Evolutionary conservation across 2,888 invertebrate genomes (phyloP).

Genomic region (Dilophus febrilis): DNA sequence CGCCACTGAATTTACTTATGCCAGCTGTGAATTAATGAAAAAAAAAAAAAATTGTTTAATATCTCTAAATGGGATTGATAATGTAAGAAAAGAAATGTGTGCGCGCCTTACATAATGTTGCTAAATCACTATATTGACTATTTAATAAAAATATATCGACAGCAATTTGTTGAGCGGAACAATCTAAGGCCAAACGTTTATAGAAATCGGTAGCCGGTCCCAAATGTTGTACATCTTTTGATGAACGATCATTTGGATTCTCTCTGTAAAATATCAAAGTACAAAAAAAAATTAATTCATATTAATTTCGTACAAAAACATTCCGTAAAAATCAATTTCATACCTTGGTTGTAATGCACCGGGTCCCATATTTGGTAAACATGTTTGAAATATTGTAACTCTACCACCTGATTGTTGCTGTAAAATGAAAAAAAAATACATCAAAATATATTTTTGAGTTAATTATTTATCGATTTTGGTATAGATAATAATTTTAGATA

Average conservation of each 20-base stretch:
- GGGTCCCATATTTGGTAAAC: slow-evolving; percentile 73
- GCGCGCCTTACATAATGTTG: slow-evolving; percentile 62
- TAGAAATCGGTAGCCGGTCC: slow-evolving; percentile 96
- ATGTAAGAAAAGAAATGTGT: not conserved
- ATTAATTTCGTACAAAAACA: slow-evolving; percentile 2
- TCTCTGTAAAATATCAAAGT: slow-evolving; percentile 38
- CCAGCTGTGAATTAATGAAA: slow-evolving; percentile 48
- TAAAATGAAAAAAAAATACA: slow-evolving; percentile 11
- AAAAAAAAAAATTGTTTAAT: slow-evolving; percentile 5
- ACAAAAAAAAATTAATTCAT: not conserved
- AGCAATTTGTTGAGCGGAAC: slow-evolving; percentile 89
- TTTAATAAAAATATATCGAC: slow-evolving; percentile 91
- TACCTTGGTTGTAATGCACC: slow-evolving; percentile 65
- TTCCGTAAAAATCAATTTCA: slow-evolving; percentile 1
- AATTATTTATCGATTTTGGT: slow-evolving; percentile 2
- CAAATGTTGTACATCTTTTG: slow-evolving; percentile 68
- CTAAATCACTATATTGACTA: slow-evolving; percentile 84
- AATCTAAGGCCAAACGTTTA: slow-evolving; percentile 88
- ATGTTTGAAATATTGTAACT: slow-evolving; percentile 84
- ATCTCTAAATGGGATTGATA: slow-evolving; percentile 4
- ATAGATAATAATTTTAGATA: too few species aligned
- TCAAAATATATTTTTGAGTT: not conserved
- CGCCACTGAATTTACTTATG: slow-evolving; percentile 88
- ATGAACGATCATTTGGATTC: slow-evolving; percentile 68
- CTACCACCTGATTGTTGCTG: slow-evolving; percentile 84